Evolutionary conservation across 2,888 invertebrate species (phyloP), one percentile per base, ranked within the genome.

Genomic region (Cryptocheilus praepositus): DNA sequence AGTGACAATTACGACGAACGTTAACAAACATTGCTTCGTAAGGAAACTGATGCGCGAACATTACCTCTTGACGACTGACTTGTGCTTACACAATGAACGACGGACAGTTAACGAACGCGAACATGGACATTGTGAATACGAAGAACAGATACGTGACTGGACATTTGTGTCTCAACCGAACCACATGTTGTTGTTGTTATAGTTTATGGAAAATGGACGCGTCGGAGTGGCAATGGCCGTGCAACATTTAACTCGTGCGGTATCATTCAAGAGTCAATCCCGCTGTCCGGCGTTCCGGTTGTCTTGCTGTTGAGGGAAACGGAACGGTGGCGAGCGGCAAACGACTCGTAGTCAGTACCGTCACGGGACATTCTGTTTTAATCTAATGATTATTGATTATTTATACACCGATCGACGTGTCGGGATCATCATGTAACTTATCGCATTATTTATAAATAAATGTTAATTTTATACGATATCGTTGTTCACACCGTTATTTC

Each of bases 391-490:
- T 81, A 81, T 81, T 81, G 75, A 81, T 80, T 81, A 81, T 81
- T 81, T 81, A 81, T 82, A 76, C 71, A 71, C 61, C 67, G 60
- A 74, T 68, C 68, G 63, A 61, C 13, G 21, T 36, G 51, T 57
- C 51, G 67, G 73, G 73, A 67, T 64, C 54, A 72, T 75, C 73
- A 74, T 81, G 79, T 81, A 81, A 81, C 78, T 81, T 81, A 81
- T 76, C 69, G 60, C 59, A 72, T 71, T 81, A 82, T 81, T 82
- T 81, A 82, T 81, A 77, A 81, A 82, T 81, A 81, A 82, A 81
- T 77, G 64, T 61, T 81, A 76, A 81, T 82, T 82, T 81, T 81
- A 72, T 81, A 80, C 45, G 66, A 78, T 45, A 58, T 55, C 19
- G 36, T 11, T 36, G 36, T 5, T n/a, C n/a, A n/a, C n/a, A n/a